These are phyloP conservation scores for Sula dactylatra DNA, from an alignment of 2,113 vertebrate species.

Conservation along the genomic window DNA sequence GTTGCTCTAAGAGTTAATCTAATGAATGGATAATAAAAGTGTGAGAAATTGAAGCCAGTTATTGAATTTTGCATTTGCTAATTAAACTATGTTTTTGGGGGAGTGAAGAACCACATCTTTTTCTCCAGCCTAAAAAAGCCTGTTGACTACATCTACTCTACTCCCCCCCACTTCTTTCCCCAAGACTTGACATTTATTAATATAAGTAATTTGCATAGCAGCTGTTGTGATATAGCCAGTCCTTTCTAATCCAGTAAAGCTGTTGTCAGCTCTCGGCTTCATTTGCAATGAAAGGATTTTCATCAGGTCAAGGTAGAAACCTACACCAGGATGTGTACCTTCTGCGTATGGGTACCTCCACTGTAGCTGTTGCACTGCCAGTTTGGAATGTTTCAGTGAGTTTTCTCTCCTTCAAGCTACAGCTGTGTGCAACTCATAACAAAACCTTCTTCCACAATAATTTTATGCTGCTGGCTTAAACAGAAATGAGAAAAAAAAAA, in stretches of 20 bases:
- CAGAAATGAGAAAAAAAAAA: too few relatives aligned
- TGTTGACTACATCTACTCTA: not conserved
- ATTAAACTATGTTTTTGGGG: not conserved
- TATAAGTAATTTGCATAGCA: not conserved
- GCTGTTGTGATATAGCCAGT: not conserved
- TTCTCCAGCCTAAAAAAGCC: not conserved
- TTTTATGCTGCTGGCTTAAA: not conserved
- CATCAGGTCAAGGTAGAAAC: not conserved
- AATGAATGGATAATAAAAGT: not conserved
- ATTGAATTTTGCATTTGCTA: not conserved
- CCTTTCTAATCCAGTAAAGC: not conserved
- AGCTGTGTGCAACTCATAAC: constrained; percentile 4
- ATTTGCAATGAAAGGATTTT: not conserved
- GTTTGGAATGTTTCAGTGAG: not conserved
- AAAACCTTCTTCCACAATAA: not conserved
- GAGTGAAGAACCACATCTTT: not conserved
- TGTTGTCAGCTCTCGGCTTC: not conserved
- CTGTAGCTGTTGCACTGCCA: accelerated
- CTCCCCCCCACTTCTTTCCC: not conserved
- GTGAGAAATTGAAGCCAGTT: not conserved
- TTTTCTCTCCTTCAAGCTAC: not conserved
- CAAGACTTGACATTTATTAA: not conserved
- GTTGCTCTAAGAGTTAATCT: not conserved
- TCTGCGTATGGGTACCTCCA: not conserved
- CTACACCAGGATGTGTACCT: not conserved